These are phyloP conservation scores for Lymantria monacha DNA, from an alignment of 2,888 invertebrate species.

Conservation along the genomic window DNA sequence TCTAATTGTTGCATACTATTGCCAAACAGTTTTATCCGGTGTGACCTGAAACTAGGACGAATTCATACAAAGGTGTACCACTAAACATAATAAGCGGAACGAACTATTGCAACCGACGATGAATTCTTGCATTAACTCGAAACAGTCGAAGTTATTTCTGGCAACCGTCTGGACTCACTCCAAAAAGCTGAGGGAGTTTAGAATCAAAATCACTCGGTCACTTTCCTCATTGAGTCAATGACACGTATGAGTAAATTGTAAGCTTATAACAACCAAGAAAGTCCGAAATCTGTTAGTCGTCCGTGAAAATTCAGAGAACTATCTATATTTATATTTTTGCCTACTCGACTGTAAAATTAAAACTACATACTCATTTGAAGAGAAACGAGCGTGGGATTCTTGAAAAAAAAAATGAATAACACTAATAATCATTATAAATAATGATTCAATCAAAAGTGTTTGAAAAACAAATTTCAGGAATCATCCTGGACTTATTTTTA, in stretches of 20 bases:
- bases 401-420: slow-evolving; percentile 21
- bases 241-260: slow-evolving; percentile 48
- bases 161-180: slow-evolving; percentile 75
- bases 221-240: slow-evolving; percentile 76
- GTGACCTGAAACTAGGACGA: slow-evolving; percentile 26
- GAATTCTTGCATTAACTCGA: slow-evolving; percentile 63
- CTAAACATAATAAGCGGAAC: slow-evolving; percentile 43
- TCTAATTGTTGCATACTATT: too few relatives aligned
- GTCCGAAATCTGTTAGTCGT: slow-evolving; percentile 19
- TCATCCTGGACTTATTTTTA: too few relatives aligned
- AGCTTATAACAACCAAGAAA: slow-evolving; percentile 24
- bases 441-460: slow-evolving; percentile 27
- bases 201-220: slow-evolving; percentile 70
- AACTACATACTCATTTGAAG: slow-evolving; percentile 28
- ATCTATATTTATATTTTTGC: slow-evolving; percentile 43
- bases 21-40: neutral
- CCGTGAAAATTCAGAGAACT: slow-evolving; percentile 45
- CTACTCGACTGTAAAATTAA: slow-evolving; percentile 6
- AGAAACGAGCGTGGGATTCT: slow-evolving; percentile 27
- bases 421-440: too few relatives aligned
- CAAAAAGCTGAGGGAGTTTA: slow-evolving; percentile 57
- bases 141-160: slow-evolving; percentile 71
- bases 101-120: slow-evolving; percentile 55
- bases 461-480: neutral
- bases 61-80: slow-evolving; percentile 22